phyloP scores from a whole-genome alignment of 2,888 invertebrate genomes.

The Dioctria rufipes region DNA sequence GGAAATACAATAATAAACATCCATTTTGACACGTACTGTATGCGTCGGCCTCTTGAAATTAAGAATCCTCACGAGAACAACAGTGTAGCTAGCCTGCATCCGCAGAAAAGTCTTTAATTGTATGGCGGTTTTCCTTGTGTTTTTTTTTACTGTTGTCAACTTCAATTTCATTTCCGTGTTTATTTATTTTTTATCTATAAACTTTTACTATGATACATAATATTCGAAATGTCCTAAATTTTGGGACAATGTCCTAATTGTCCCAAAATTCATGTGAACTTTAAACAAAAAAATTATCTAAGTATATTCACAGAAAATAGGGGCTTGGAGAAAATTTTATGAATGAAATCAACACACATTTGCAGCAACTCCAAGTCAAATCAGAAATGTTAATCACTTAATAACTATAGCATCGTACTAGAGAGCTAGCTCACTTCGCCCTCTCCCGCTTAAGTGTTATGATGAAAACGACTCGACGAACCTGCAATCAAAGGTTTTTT shows the following conservation, averaged over 20 bases:
- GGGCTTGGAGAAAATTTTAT: constrained; percentile 11
- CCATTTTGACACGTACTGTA: constrained; percentile 36
- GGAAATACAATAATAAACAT: constrained; percentile 47
- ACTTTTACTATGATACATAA: not conserved
- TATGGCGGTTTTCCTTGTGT: not conserved
- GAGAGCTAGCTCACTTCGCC: not conserved
- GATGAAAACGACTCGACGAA: too few species aligned
- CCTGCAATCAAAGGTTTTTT: too few species aligned
- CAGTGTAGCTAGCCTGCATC: not conserved
- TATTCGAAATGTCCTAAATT: not conserved
- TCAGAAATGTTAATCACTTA: constrained; percentile 35
- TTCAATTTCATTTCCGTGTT: not conserved
- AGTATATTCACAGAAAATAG: not conserved
- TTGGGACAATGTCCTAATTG: not conserved
- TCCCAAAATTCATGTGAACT: not conserved
- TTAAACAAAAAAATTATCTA: not conserved
- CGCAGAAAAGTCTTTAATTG: not conserved
- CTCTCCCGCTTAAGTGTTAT: not conserved
- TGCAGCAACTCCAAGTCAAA: not conserved
- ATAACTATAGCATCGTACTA: not conserved
- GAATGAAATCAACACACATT: constrained; percentile 19
- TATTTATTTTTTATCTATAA: too few species aligned
- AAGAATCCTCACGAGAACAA: constrained; percentile 22
- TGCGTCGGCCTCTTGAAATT: constrained; percentile 17
- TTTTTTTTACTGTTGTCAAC: not conserved